phyloP scores from a whole-genome alignment of 2,113 vertebrate species.

The Chiloscyllium plagiosum region DNA sequence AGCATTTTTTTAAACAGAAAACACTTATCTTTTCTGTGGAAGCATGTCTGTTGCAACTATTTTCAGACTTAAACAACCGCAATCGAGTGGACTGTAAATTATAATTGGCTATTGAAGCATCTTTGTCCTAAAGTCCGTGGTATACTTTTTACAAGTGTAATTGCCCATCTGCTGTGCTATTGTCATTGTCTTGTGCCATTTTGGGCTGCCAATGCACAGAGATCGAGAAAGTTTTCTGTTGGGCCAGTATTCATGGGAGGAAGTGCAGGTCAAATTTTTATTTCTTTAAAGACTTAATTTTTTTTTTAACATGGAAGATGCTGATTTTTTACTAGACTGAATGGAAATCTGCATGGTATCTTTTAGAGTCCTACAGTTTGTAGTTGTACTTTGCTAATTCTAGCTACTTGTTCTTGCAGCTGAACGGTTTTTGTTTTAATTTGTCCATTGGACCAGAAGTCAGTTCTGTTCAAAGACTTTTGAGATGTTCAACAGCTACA shows the following conservation, averaged over 20 bases:
- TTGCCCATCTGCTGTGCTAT: background rate
- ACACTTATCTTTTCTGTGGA: background rate
- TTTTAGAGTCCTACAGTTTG: background rate
- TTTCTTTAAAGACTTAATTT: background rate
- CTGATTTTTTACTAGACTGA: background rate
- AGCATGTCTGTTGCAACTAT: background rate
- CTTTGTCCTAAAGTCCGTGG: background rate
- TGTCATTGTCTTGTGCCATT: background rate
- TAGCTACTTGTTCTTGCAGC: background rate
- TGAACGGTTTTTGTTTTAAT: background rate
- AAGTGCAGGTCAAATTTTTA: background rate
- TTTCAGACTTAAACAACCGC: too few relatives aligned
- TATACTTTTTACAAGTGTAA: background rate
- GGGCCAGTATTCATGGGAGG: background rate
- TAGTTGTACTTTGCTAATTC: background rate
- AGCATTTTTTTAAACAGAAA: background rate
- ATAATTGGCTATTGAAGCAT: too few relatives aligned
- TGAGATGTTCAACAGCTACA: too few relatives aligned
- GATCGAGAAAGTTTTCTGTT: background rate
- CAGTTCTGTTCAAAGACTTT: too few relatives aligned
- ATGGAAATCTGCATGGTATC: background rate
- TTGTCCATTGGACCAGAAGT: too few relatives aligned
- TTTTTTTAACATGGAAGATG: background rate
- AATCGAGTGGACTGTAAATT: too few relatives aligned
- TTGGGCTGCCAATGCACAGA: background rate